Percentiles rank a stretch among this genome's conserved stretches.
Evolutionary conservation across 2,888 invertebrate genomes (phyloP).

Genomic region (Hedychridium roseum): DNA sequence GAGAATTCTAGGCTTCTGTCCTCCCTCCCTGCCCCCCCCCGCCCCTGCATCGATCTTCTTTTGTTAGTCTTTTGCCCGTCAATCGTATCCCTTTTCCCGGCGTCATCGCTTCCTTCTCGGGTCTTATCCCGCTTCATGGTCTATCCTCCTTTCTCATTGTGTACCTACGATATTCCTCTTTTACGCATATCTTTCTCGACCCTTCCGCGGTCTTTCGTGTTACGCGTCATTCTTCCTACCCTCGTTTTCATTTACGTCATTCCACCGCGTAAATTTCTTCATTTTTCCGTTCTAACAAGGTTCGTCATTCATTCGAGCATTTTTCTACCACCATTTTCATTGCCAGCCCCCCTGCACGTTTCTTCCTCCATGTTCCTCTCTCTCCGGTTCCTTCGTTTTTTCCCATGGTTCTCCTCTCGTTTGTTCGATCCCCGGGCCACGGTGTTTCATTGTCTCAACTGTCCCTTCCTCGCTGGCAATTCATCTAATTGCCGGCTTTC

Average conservation of each 20-base stretch:
- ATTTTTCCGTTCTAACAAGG: too few relatives aligned
- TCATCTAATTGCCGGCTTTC: too few relatives aligned
- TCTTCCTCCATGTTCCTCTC: background rate
- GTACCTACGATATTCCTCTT: background rate
- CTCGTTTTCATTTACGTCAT: background rate
- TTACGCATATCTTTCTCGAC: slow-evolving; percentile 9
- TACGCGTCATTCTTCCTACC: background rate
- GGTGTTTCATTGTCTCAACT: too few relatives aligned
- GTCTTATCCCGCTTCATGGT: slow-evolving; percentile 3
- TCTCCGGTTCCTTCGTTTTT: background rate
- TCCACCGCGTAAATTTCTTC: too few relatives aligned
- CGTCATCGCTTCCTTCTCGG: slow-evolving; percentile 6
- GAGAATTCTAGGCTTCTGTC: slow-evolving; percentile 54
- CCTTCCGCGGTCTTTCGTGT: slow-evolving; percentile 2
- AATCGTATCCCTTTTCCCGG: slow-evolving; percentile 8
- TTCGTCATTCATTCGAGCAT: too few relatives aligned
- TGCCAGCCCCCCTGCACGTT: background rate
- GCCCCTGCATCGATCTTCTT: slow-evolving; percentile 57
- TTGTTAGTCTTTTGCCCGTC: slow-evolving; percentile 28
- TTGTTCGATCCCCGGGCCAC: too few relatives aligned
- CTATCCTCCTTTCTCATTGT: slow-evolving; percentile 1
- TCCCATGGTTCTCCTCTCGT: slow-evolving; percentile 1
- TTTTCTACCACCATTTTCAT: background rate
- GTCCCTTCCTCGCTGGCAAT: slow-evolving; percentile 52
- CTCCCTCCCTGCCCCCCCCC: slow-evolving; percentile 34